These are phyloP conservation scores for Poicephalus gulielmi DNA, from an alignment of 2,113 vertebrate genomes.

Conservation along the genomic window DNA sequence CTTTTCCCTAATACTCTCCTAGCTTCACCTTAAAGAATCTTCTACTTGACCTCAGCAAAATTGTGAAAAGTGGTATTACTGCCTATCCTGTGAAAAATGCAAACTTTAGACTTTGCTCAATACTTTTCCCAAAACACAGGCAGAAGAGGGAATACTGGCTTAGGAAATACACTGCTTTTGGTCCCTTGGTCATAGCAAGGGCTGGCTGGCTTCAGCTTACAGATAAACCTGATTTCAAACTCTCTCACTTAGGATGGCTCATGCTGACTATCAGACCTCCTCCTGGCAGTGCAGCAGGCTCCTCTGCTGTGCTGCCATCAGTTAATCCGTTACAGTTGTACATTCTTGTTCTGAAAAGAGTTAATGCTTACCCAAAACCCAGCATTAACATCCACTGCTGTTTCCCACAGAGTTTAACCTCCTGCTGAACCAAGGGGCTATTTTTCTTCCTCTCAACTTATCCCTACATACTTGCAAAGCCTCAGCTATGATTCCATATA, in stretches of 20 bases:
- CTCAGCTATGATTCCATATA: background rate
- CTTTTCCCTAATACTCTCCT: background rate
- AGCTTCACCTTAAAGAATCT: background rate
- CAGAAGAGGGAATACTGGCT: background rate
- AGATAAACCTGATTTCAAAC: background rate
- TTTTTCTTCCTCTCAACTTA: background rate
- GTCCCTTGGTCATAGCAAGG: background rate
- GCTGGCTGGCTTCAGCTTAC: background rate
- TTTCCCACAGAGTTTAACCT: background rate
- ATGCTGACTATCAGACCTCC: background rate
- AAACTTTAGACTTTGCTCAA: background rate
- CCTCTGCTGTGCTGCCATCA: constrained; percentile 4
- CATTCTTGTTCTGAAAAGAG: background rate
- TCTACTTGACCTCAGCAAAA: background rate
- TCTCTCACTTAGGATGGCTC: background rate
- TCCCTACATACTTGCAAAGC: background rate
- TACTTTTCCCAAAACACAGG: background rate
- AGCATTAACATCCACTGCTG: background rate
- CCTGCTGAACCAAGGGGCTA: background rate
- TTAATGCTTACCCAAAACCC: background rate
- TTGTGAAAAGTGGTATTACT: background rate
- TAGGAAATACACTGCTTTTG: background rate
- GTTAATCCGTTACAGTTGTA: constrained; percentile 4
- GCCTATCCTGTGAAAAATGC: background rate
- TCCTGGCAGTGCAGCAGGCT: background rate